Percentiles rank a stretch among this genome's conserved stretches.
Evolutionary conservation across 35 echinoderm and acorn worm genomes (phyloP).

Genomic region (Amphiura filiformis): DNA sequence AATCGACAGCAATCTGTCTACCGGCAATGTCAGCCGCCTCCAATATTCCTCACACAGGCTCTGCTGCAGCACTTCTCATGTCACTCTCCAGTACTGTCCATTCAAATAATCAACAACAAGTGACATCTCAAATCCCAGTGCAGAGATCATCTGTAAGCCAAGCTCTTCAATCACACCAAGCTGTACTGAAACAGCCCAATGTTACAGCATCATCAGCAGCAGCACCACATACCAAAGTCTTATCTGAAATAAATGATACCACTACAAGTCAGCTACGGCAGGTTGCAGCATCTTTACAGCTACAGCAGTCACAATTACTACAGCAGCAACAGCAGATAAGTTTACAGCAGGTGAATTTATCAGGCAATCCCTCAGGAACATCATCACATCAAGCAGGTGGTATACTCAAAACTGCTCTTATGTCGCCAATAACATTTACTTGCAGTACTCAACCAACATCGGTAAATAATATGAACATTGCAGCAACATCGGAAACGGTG

Average conservation of each 20-base stretch:
- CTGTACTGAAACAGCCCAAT: neutral
- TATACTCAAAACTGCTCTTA: neutral
- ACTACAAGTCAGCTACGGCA: neutral
- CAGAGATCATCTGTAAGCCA: neutral
- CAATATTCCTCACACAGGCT: neutral
- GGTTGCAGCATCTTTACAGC: neutral
- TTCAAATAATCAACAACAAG: neutral
- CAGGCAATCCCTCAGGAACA: neutral
- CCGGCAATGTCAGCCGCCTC: neutral
- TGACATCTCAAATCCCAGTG: neutral
- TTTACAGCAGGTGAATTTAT: neutral
- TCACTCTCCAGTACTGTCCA: neutral
- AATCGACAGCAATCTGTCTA: neutral
- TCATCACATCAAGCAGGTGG: neutral
- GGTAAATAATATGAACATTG: neutral
- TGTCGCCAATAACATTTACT: neutral
- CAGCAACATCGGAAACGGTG: neutral
- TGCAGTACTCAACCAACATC: neutral
- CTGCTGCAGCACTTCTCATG: neutral
- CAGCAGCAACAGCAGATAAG: slow-evolving; percentile 7
- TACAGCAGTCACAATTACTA: neutral
- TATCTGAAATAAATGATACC: neutral
- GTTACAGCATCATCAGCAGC: neutral
- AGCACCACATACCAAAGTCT: neutral
- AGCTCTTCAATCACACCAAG: neutral